These are phyloP conservation scores for Eptatretus burgeri DNA, from an alignment of 2,113 vertebrate genomes.

Conservation along the genomic window DNA sequence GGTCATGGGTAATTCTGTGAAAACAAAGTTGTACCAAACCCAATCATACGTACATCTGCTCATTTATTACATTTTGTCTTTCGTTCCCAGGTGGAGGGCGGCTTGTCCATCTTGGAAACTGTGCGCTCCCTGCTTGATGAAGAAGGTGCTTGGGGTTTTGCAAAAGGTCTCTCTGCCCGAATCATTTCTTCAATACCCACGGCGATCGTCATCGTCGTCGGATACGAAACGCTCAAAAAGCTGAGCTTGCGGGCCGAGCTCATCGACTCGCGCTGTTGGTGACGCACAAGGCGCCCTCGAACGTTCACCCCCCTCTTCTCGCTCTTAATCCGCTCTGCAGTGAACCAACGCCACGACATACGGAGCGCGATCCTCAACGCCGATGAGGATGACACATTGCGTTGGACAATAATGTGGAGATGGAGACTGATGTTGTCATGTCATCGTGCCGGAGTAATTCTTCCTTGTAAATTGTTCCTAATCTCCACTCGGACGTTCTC, in stretches of 20 bases:
- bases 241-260: slow-evolving; percentile 62
- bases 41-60: background rate
- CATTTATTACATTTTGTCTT: background rate
- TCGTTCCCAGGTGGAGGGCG: slow-evolving; percentile 49
- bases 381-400: no score
- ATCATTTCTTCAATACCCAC: slow-evolving; percentile 63
- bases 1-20: no score
- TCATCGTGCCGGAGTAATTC: no score
- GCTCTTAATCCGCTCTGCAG: no score
- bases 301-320: background rate
- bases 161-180: slow-evolving; percentile 66
- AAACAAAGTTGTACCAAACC: background rate
- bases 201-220: slow-evolving; percentile 65
- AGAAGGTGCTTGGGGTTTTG: slow-evolving; percentile 50
- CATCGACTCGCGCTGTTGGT: slow-evolving; percentile 60
- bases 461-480: no score
- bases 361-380: no score
- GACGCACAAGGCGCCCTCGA: slow-evolving; percentile 10
- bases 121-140: slow-evolving; percentile 60
- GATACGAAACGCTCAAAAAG: slow-evolving; percentile 81
- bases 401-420: no score
- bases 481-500: no score
- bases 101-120: slow-evolving; percentile 43
- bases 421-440: no score
- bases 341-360: no score